A percentile compares a stretch with the other conserved stretches of the same genome.
These are phyloP conservation scores for Dendrocincla tyrannina DNA, from an alignment of 2,797 vertebrate species.

Conservation along the genomic window DNA sequence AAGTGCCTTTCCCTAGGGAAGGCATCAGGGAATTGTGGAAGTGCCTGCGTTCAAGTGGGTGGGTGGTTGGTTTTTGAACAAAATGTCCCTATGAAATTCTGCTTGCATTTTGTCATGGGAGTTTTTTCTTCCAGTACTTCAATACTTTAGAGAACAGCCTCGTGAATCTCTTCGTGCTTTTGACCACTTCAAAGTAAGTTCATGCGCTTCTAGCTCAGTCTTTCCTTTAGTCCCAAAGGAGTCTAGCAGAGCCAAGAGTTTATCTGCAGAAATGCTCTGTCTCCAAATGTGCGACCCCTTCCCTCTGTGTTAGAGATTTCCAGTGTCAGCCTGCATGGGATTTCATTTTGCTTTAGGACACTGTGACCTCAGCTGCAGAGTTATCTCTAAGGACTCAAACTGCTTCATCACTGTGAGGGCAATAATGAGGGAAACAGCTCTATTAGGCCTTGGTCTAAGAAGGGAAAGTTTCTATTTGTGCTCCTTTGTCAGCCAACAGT, in stretches of 20 bases:
- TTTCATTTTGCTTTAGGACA: background rate
- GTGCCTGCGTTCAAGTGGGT: background rate
- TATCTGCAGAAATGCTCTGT: background rate
- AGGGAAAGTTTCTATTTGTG: background rate
- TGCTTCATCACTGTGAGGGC: background rate
- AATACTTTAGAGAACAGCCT: conserved; percentile 96
- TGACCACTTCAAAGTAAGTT: conserved; percentile 98
- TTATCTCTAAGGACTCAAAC: background rate
- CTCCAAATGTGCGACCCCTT: background rate
- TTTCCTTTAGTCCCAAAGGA: background rate
- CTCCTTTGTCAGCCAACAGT: background rate
- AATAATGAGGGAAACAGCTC: background rate
- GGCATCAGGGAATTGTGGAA: background rate
- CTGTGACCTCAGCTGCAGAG: background rate
- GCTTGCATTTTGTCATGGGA: background rate
- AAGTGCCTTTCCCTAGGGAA: background rate
- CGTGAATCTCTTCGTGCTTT: conserved; percentile 93
- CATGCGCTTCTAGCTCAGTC: background rate
- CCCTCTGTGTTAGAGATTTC: background rate
- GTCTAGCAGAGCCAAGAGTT: background rate
- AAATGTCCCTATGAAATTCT: background rate
- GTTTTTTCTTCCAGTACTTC: conserved; percentile 86
- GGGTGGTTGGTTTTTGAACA: background rate
- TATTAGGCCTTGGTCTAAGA: background rate
- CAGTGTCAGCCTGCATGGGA: background rate